Percentiles rank a stretch among this genome's conserved stretches.
Evolutionary conservation across 2,113 vertebrate genomes (phyloP).

Genomic region (Lynx canadensis): DNA sequence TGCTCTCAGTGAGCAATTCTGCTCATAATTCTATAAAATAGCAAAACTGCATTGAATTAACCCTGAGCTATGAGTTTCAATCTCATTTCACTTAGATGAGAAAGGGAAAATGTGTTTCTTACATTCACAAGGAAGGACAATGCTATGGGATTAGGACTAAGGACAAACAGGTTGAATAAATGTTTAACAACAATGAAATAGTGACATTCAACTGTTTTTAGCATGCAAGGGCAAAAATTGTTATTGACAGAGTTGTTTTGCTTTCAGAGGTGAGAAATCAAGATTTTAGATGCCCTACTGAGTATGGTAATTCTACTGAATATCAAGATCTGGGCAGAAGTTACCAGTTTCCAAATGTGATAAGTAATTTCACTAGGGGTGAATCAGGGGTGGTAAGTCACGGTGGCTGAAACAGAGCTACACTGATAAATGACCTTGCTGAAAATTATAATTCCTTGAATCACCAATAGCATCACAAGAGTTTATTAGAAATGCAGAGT

Average conservation of each 20-base stretch:
- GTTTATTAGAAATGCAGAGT: background rate
- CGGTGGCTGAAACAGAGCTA: background rate
- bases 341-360: background rate
- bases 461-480: background rate
- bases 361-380: conserved; percentile 15
- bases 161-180: background rate
- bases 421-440: background rate
- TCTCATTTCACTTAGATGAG: conserved; percentile 34
- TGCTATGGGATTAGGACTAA: background rate
- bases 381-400: background rate
- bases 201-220: background rate
- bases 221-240: background rate
- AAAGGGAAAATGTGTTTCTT: conserved; percentile 5
- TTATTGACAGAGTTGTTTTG: background rate
- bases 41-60: background rate
- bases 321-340: background rate
- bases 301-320: background rate
- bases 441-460: background rate
- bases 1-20: background rate
- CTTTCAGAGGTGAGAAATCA: conserved; percentile 9
- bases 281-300: background rate
- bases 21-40: background rate
- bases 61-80: background rate
- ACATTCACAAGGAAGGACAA: background rate
- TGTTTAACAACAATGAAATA: background rate